These are phyloP conservation scores for Polydesmus complanatus DNA, from an alignment of 2,888 invertebrate genomes.

Conservation along the genomic window DNA sequence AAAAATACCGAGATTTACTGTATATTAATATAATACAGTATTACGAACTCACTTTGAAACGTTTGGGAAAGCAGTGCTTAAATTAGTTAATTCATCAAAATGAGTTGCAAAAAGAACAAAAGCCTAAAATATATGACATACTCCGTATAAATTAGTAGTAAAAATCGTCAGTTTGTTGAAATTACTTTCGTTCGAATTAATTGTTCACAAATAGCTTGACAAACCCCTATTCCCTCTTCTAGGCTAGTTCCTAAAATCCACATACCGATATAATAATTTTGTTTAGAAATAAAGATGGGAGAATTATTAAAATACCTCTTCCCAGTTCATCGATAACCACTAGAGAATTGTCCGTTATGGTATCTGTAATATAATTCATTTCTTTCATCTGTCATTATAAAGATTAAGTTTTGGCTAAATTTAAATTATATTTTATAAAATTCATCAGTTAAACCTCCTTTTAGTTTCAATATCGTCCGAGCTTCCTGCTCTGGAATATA, in stretches of 20 bases:
- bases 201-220: slow-evolving; percentile 63
- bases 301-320: no score
- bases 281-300: no score
- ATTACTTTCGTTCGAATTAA: slow-evolving; percentile 43
- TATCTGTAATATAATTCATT: slow-evolving; percentile 61
- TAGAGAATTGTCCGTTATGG: slow-evolving; percentile 56
- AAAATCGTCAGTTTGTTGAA: slow-evolving; percentile 53
- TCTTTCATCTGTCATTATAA: slow-evolving; percentile 50
- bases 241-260: slow-evolving; percentile 52
- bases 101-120: slow-evolving; percentile 35
- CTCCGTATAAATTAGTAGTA: background rate
- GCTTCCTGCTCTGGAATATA: slow-evolving; percentile 71
- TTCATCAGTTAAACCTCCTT: no score
- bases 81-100: slow-evolving; percentile 30
- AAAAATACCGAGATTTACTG: no score
- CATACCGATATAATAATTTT: no score
- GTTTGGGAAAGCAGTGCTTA: slow-evolving; percentile 38
- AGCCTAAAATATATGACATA: slow-evolving; percentile 25
- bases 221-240: slow-evolving; percentile 67
- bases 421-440: background rate
- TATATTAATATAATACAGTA: no score
- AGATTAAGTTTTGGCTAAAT: background rate
- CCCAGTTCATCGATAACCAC: slow-evolving; percentile 82
- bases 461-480: slow-evolving; percentile 71
- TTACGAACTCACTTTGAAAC: slow-evolving; percentile 51